Base-by-base conservation (phyloP, 2,888 invertebrate genomes). In the Teleogryllus oceanicus region DNA sequence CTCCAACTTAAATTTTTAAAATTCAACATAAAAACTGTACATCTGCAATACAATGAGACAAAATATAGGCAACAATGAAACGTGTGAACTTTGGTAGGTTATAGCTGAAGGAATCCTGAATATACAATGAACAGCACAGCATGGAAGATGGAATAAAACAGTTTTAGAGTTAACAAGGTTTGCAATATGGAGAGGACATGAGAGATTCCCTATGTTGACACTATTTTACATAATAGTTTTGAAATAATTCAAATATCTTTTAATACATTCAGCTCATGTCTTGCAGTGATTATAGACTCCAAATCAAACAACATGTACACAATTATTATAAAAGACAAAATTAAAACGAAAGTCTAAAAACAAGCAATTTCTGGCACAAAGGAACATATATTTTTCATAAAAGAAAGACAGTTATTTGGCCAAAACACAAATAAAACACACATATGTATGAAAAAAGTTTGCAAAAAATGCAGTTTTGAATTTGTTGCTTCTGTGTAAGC, bases 1-100 rank as follows among this genome's bases (percentile, higher is more conserved):
- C 81, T 82, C 75, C 75, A 74, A 82, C 77, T 79, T 82, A 81
- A 81, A 82, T 81, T 82, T 80, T 82, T 78, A 81, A 81, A 82
- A 80, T 75, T 82, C 81, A 81, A 82, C 80, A 81, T 77, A 81
- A 81, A 80, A 80, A 80, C 75, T 80, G 77, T 79, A 80, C 78
- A 81, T 80, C 78, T 77, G 74, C 75, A 81, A 80, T 80, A 81
- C 78, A 79, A 78, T 74, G 76, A 74, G 80, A 21, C 75, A 79
- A 62, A 79, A 75, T 24, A 51, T 74, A 74, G 77, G 51, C 78
- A 78, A 81, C 80, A 81, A 80, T 81, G 81, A 82, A 80, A 76
- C 76, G 74, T 79, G 79, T 80, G 80, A 80, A 78, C 81, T 81
- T 82, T 81, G 80, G 81, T 79, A 78, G 81, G 78, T 81, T 37